phyloP scores from a whole-genome alignment of 2,888 invertebrate genomes.

The Mechanitis mazaeus region DNA sequence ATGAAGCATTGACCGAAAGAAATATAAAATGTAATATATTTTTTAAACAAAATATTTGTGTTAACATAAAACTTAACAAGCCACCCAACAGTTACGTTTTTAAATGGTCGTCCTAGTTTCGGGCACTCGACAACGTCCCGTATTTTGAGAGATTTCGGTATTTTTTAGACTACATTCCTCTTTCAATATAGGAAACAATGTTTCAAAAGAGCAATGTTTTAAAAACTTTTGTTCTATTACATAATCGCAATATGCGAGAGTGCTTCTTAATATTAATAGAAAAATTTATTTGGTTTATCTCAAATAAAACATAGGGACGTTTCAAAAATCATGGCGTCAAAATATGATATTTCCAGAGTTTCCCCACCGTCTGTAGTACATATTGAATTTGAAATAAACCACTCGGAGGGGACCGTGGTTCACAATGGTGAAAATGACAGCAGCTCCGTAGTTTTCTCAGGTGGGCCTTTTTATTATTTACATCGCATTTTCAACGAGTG shows the following conservation, averaged over 20 bases:
- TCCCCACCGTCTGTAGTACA: conserved; percentile 59
- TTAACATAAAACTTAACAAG: conserved; percentile 19
- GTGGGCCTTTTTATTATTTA: conserved; percentile 73
- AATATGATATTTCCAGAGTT: conserved; percentile 62
- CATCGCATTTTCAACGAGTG: conserved; percentile 75
- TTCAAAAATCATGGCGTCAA: conserved; percentile 34
- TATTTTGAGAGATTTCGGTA: conserved; percentile 36
- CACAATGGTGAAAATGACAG: conserved; percentile 65
- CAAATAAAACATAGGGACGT: conserved; percentile 7
- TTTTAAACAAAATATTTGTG: conserved; percentile 18
- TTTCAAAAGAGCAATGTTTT: conserved; percentile 2
- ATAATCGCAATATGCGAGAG: not conserved
- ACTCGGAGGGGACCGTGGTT: conserved; percentile 54
- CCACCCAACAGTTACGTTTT: conserved; percentile 44
- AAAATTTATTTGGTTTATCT: not conserved
- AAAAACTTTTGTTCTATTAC: not conserved
- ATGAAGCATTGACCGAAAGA: too few species aligned
- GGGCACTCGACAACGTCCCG: conserved; percentile 36
- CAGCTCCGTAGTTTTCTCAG: conserved; percentile 39
- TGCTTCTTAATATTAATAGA: not conserved
- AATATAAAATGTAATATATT: conserved; percentile 2
- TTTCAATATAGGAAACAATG: conserved; percentile 4
- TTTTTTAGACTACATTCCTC: conserved; percentile 31
- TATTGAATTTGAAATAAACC: conserved; percentile 73
- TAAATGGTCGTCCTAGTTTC: conserved; percentile 52